Evolutionary conservation across 2,797 vertebrate genomes (phyloP).

Genomic region (Uromys caudimaculatus): DNA sequence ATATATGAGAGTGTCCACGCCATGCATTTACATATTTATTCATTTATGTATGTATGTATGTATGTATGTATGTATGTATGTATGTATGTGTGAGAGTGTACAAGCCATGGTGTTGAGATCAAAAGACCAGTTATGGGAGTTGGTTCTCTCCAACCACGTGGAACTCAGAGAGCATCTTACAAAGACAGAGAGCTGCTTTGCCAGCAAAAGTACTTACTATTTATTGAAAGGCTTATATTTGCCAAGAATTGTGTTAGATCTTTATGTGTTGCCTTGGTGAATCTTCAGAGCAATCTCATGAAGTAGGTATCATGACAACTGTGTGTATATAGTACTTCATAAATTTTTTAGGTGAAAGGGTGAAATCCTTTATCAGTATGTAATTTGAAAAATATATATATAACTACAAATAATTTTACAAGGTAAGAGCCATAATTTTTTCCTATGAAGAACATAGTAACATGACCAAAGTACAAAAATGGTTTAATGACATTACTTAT

Average conservation of each 20-base stretch:
- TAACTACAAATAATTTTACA: conserved; percentile 57
- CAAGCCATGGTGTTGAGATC: neutral
- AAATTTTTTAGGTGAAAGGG: conserved; percentile 5
- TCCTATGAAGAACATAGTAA: conserved; percentile 1
- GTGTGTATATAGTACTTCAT: neutral
- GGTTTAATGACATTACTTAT: conserved; percentile 17
- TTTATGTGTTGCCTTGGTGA: conserved; percentile 46
- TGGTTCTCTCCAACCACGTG: neutral
- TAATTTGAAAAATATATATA: conserved; percentile 5
- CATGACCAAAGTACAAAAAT: conserved; percentile 20
- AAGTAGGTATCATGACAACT: conserved; percentile 18
- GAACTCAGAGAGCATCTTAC: neutral
- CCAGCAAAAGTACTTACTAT: neutral
- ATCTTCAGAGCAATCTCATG: neutral
- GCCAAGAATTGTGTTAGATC: conserved; percentile 35
- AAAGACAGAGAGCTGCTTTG: neutral
- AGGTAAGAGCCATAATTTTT: conserved; percentile 35
- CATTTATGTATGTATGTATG: neutral
- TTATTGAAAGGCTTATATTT: conserved; percentile 33
- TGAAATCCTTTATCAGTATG: conserved; percentile 25
- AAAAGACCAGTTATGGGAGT: neutral
- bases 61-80: neutral
- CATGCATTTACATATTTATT: neutral
- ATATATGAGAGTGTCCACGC: neutral
- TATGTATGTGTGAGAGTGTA: neutral